Evolutionary conservation across 2,888 invertebrate species (phyloP), one percentile per base, ranked within the genome.

Genomic region (Dolomedes plantarius): DNA sequence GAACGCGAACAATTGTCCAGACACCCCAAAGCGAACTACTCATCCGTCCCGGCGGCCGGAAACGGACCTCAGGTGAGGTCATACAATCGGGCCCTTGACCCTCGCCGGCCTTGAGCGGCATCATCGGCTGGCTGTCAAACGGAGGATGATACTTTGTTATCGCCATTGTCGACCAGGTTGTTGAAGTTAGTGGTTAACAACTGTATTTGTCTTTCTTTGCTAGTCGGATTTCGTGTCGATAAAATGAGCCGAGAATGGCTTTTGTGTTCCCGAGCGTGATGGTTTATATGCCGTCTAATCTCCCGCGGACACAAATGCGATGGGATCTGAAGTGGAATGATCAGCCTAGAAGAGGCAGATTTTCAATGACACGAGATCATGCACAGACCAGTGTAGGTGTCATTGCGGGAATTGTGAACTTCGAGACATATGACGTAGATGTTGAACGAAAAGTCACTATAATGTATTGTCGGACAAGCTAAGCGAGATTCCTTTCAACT

Each of bases 1-100:
- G 56, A 56, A 5, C 19, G 6, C 56, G 3, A 56, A 56, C 56
- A 56, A 56, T 46, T 56, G 56, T 56, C 56, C 56, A 56, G 9
- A 56, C 56, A 56, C 13, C 36, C 46, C 23, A 6, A 23, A 56
- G 16, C 5, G 13, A 56, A 11, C 5, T 5, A 2, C 23, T 56
- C 56, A 56, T 56, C 56, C 56, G 56, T n/a, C 56, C 56, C 56
- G 7, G 23, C 5, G 56, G 28, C n/a, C n/a, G 23, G 23, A 68
- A 62, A 7, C 11, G 23, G 7, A 19, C 28, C 13, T 36, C 23
- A 36, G 32, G 36, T 69, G 39, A n/a, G 69, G 41, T 16, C 56
- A 16, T 69, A 41, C 32, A 32, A 69, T 41, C 36, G 69, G 69
- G 69, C 36, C 41, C 69, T 69, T 69, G 69, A 69, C 69, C 69